Evolutionary conservation across 2,888 invertebrate species (phyloP).

Genomic region (Pteria penguin): DNA sequence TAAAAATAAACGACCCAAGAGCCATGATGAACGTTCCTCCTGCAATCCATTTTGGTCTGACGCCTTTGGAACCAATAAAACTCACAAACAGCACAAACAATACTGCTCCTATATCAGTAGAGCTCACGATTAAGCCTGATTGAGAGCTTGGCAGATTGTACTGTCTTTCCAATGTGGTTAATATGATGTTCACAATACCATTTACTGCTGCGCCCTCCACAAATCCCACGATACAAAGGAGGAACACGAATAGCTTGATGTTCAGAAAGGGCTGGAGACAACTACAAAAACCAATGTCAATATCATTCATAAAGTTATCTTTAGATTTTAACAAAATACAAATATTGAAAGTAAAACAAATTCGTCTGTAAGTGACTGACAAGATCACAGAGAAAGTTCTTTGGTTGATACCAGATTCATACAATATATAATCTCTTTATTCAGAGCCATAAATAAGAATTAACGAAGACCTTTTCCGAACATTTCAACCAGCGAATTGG

Average conservation of each 20-base stretch:
- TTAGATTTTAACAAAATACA: no score
- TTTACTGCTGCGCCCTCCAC: constrained; percentile 66
- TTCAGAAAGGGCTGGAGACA: constrained; percentile 31
- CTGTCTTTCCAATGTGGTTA: constrained; percentile 66
- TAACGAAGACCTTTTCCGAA: no score
- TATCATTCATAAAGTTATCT: no score
- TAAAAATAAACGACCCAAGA: constrained; percentile 85
- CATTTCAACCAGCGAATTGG: no score
- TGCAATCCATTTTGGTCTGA: constrained; percentile 85
- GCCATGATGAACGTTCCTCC: constrained; percentile 88
- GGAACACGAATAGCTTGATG: constrained; percentile 49
- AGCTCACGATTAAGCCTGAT: constrained; percentile 64
- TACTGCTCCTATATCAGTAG: constrained; percentile 66
- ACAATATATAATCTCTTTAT: no score
- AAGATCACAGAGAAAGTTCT: no score
- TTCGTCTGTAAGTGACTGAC: no score
- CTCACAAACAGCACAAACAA: constrained; percentile 60
- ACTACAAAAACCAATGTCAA: no score
- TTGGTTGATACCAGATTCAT: no score
- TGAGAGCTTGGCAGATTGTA: constrained; percentile 61
- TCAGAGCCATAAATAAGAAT: no score
- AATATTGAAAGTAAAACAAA: no score
- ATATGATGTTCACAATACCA: constrained; percentile 61
- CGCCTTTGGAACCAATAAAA: constrained; percentile 51
- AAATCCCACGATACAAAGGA: constrained; percentile 52